Base-by-base conservation (phyloP, 2,797 vertebrate genomes). In the Sebastes hopkinsi region DNA sequence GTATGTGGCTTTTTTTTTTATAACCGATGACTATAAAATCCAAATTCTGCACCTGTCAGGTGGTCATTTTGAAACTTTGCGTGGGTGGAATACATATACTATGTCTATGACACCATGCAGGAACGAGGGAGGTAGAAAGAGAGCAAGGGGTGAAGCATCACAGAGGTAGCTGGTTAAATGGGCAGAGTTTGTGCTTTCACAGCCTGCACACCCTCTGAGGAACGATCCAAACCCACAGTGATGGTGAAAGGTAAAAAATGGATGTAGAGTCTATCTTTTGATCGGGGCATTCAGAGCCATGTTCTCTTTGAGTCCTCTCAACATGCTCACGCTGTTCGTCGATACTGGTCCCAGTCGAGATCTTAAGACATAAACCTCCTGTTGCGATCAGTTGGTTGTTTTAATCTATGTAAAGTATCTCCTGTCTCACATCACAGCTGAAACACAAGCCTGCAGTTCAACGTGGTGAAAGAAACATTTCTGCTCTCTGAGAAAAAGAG, bases 361-460 rank as follows among this genome's bases (percentile, higher is more conserved):
- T 67, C 29, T 77, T 46, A 38, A 62, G 42, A 77, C 70, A n/a
- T 50, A 38, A 80, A 72, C 65, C 38, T 79, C 62, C 64, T 32
- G 60, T 62, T 73, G 80, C 56, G 65, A 73, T 77, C 54, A 62
- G 59, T 62, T 69, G 64, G 50, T 74, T 77, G 36, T 65, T 73
- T 80, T 67, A 65, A 69, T 68, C 80, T n/a, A 29, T 67, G 32
- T 22, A 30, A 70, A 66, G 34, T 72, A 34, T 38, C 50, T 34
- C 5, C 1, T 67, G 29, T 67, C n/a, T 67, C 32, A 69, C 61
- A 68, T 66, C 14, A 64, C 50, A 58, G 32, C 27, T n/a, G 29
- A 80, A 80, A 64, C 30, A 67, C 14, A 55, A 55, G 54, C 29
- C 22, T 12, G n/a, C 4, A 50, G 50, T 14, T 61, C 2, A 1